Base-by-base conservation (phyloP, 1,140 invertebrate genomes). In the Sarcophaga peregrina region DNA sequence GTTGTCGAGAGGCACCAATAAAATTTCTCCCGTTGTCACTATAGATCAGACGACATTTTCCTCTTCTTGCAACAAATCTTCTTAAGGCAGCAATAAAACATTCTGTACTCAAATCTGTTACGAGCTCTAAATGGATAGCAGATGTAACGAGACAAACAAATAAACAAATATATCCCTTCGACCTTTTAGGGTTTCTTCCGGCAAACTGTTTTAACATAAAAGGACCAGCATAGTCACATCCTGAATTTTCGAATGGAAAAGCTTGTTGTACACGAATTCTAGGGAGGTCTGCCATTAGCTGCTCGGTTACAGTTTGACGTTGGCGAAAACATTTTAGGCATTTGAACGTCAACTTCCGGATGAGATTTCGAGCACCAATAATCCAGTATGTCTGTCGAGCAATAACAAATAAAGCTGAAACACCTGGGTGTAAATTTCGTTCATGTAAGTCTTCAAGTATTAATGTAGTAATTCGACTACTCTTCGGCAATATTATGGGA, bases 251-350 rank as follows among this genome's bases (percentile, higher is more conserved):
- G 13, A 73, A 73, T 73, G 72, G 72, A 37, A 73, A 73, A 9
- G 72, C 72, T 37, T 73, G 72, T 11, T 25, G 72, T 37, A 73
- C 72, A 73, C 72, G 72, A 37, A 73, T 37, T 9, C 72, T 73
- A 11, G 20, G 20, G 11, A 73, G 13, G 25, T 73, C 72, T 6
- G 7, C 72, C 72, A 73, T 73, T 11, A 73, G 13, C 37, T 73
- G 72, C 25, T 73, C 5, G 72, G 6, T 37, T 25, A 20, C 13
- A 73, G 20, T 17, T 37, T 73, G 72, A 73, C 72, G 72, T 20
- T 73, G 72, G 13, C 72, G 72, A 73, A 73, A 73, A 73, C 72
- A 73, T 73, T 20, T 17, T 1, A 73, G 6, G 25, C 72, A 73
- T 37, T 73, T 73, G 13, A 37, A 25, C 5, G 72, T 73, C 37